Evolutionary conservation across 2,797 vertebrate genomes (phyloP).

Genomic region (Anguilla marmorata): DNA sequence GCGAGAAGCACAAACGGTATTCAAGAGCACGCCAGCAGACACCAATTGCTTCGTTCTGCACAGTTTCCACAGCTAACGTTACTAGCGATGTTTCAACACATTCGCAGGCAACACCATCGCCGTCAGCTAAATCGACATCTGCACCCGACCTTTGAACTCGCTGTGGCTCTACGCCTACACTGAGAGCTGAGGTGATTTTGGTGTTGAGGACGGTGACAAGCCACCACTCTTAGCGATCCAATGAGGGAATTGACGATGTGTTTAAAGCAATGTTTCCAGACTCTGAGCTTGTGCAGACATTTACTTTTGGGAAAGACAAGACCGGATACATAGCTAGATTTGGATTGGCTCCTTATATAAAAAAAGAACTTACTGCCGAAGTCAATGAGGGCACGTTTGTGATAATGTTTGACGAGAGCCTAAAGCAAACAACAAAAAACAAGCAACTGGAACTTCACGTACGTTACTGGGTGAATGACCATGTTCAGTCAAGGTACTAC

Average conservation of each 20-base stretch:
- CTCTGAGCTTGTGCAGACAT: neutral
- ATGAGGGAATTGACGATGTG: neutral
- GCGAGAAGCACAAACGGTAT: neutral
- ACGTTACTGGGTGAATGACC: conserved; percentile 8
- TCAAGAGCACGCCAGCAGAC: neutral
- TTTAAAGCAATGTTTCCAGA: neutral
- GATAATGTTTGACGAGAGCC: conserved; percentile 27
- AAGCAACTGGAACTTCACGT: conserved; percentile 26
- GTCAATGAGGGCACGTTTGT: conserved; percentile 25
- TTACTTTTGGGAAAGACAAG: neutral
- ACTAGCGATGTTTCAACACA: too few relatives aligned
- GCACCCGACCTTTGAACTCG: too few relatives aligned
- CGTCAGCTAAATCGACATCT: too few relatives aligned
- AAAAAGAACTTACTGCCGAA: conserved; percentile 26
- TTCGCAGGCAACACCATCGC: too few relatives aligned
- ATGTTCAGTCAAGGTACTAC: conserved; percentile 6
- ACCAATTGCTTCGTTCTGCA: neutral
- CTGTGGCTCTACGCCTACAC: too few relatives aligned
- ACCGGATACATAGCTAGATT: conserved; percentile 19
- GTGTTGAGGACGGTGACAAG: neutral
- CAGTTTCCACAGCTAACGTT: neutral
- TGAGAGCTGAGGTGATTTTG: neutral
- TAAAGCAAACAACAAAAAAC: conserved; percentile 34
- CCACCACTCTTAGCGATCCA: neutral
- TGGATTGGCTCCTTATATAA: conserved; percentile 31